Conservation (phyloP, 2,113 vertebrate genomes). For the Turnix velox region DNA sequence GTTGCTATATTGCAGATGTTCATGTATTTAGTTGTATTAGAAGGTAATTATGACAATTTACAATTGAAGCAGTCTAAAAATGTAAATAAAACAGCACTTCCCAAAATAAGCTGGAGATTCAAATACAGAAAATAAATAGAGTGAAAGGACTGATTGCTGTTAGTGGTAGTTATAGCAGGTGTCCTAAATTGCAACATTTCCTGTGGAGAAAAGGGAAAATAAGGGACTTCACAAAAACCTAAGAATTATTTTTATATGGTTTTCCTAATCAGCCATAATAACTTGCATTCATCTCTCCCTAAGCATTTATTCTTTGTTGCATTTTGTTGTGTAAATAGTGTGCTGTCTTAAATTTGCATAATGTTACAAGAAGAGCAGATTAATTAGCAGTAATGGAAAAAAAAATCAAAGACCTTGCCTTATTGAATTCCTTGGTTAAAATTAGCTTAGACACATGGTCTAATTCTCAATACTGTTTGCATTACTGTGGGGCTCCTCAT, state of each 20-base stretch:
- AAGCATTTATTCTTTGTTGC: not conserved
- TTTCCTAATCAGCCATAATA: not conserved
- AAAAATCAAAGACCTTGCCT: not conserved
- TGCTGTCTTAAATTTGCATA: not conserved
- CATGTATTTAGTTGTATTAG: not conserved
- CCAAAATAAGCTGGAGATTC: not conserved
- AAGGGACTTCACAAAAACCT: not conserved
- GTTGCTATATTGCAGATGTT: not conserved
- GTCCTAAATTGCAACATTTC: not conserved
- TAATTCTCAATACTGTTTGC: not conserved
- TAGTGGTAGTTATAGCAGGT: not conserved
- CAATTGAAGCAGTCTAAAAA: not conserved
- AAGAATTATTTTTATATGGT: not conserved
- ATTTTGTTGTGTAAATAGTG: not conserved
- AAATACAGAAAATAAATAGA: not conserved
- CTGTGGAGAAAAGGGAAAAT: not conserved
- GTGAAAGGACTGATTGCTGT: not conserved
- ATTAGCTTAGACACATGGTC: not conserved
- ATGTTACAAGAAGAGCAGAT: not conserved
- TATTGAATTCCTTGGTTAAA: not conserved
- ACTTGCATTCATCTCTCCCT: not conserved
- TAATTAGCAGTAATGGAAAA: not conserved
- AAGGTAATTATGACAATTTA: not conserved
- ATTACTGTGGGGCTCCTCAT: not conserved
- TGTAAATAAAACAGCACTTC: not conserved